These are phyloP conservation scores for Campylomormyrus numenius DNA, from an alignment of 2,113 vertebrate genomes.

Conservation along the genomic window DNA sequence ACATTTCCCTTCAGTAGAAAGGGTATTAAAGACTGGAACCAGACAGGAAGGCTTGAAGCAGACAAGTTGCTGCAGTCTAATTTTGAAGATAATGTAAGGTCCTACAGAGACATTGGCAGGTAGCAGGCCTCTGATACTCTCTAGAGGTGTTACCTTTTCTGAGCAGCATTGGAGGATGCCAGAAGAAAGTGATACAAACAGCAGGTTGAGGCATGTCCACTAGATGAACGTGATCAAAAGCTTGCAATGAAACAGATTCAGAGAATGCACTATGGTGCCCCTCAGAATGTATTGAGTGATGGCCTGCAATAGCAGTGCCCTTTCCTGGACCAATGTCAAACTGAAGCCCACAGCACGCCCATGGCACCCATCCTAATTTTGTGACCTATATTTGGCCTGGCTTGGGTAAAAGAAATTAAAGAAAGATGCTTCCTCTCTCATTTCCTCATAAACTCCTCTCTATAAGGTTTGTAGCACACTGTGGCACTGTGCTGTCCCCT, in stretches of 20 bases:
- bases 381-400: slow-evolving; percentile 46
- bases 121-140: slow-evolving; percentile 29
- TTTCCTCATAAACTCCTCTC: not conserved
- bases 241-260: not conserved
- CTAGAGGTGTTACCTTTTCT: slow-evolving; percentile 22
- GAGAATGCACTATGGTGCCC: not conserved
- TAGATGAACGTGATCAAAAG: not conserved
- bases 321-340: not conserved
- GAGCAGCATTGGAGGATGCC: slow-evolving; percentile 11
- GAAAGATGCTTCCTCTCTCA: slow-evolving; percentile 27
- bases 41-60: not conserved
- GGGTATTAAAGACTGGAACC: not conserved
- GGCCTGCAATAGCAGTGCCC: not conserved
- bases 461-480: not conserved
- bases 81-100: slow-evolving; percentile 6
- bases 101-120: slow-evolving; percentile 26
- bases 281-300: not conserved
- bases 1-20: slow-evolving; percentile 3
- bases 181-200: not conserved
- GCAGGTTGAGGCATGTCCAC: not conserved
- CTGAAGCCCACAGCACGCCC: not conserved
- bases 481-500: slow-evolving; percentile 41
- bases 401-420: not conserved
- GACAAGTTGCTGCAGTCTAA: not conserved
- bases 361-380: slow-evolving; percentile 32